phyloP scores from a whole-genome alignment of 2,113 vertebrate genomes.

The Oncorhynchus clarkii region DNA sequence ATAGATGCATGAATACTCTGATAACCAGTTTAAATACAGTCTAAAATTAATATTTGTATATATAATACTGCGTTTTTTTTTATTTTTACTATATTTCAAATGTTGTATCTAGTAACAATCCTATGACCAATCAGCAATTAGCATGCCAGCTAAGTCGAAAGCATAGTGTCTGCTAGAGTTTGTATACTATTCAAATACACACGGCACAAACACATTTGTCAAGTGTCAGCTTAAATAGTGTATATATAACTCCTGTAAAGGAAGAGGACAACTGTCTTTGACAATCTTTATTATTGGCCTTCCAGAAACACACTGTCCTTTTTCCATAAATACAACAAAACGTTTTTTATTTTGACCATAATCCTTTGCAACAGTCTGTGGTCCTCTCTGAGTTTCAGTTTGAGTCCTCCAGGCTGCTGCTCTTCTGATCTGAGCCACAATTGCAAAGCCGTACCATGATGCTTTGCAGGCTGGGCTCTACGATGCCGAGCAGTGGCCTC shows the following conservation, averaged over 20 bases:
- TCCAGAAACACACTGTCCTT: constrained; percentile 10
- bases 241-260: constrained; percentile 42
- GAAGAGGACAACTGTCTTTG: constrained; percentile 31
- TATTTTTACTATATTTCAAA: constrained; percentile 72
- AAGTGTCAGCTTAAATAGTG: constrained; percentile 68
- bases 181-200: constrained; percentile 65
- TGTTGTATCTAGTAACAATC: constrained; percentile 66
- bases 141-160: constrained; percentile 33
- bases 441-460: constrained; percentile 90
- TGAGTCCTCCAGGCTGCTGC: constrained; percentile 84
- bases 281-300: constrained; percentile 18
- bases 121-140: constrained; percentile 63
- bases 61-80: constrained; percentile 6
- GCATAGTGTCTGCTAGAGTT: constrained; percentile 44
- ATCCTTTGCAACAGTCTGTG: constrained; percentile 19
- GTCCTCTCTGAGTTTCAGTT: constrained; percentile 75
- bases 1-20: constrained; percentile 60
- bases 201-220: constrained; percentile 52
- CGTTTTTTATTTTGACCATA: background rate
- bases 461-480: constrained; percentile 90
- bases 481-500: constrained; percentile 91
- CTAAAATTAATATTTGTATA: constrained; percentile 63
- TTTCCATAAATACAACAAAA: constrained; percentile 56
- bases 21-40: constrained; percentile 74
- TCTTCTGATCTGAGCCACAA: constrained; percentile 65